phyloP scores from a whole-genome alignment of 2,888 invertebrate genomes.

The Zhuqinia jingwanae region DNA sequence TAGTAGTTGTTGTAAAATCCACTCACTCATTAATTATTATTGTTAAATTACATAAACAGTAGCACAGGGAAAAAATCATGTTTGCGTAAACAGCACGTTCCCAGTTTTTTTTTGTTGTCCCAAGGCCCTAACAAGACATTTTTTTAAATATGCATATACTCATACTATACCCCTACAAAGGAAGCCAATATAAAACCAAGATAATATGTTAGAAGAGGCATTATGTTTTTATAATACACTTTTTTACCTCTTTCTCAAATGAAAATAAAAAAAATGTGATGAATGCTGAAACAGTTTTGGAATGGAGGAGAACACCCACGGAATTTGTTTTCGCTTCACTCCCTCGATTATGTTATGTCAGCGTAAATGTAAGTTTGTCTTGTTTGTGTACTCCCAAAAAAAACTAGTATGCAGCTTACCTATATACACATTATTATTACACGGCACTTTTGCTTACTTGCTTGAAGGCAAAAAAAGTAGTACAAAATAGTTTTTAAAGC shows the following conservation, averaged over 20 bases:
- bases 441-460: too few species aligned
- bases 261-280: constrained; percentile 17
- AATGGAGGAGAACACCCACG: background rate
- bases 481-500: too few species aligned
- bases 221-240: too few species aligned
- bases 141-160: too few species aligned
- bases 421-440: background rate
- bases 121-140: background rate
- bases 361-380: background rate
- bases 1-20: background rate
- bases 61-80: background rate
- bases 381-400: constrained; percentile 19
- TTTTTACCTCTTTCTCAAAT: background rate
- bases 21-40: constrained; percentile 39
- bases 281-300: constrained; percentile 6
- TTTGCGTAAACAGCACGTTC: constrained; percentile 35
- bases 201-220: too few species aligned
- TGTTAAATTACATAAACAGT: background rate
- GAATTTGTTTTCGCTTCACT: constrained; percentile 15
- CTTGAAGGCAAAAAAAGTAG: too few species aligned
- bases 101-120: background rate
- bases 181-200: too few species aligned
- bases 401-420: too few species aligned
- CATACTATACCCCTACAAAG: too few species aligned
- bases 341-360: background rate